phyloP scores from a whole-genome alignment of 2,113 vertebrate genomes.

The Stigmatopora argus region DNA sequence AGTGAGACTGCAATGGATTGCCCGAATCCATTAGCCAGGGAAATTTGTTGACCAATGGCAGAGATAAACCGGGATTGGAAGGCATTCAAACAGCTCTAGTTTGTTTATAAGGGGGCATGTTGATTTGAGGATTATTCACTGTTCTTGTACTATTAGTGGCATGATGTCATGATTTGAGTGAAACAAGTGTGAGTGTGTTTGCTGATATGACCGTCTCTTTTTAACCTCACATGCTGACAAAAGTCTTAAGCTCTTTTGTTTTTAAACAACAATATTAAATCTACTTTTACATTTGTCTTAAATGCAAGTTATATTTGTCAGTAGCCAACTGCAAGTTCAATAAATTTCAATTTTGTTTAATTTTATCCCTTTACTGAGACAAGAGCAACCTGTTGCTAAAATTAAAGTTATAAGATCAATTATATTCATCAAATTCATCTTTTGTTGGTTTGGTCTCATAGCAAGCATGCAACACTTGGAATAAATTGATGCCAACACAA shows the following conservation, averaged over 20 bases:
- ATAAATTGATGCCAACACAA: conserved; percentile 38
- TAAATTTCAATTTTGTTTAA: neutral
- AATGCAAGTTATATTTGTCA: neutral
- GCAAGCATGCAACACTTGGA: conserved; percentile 7
- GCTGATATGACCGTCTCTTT: too few species aligned
- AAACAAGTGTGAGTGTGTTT: too few species aligned
- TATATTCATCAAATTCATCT: conserved; percentile 37
- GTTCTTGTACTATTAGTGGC: neutral
- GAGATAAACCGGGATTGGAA: conserved; percentile 30
- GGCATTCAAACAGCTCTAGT: conserved; percentile 13
- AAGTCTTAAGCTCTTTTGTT: neutral
- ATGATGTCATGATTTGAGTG: too few species aligned
- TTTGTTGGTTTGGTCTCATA: conserved; percentile 38
- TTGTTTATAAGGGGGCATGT: conserved; percentile 2
- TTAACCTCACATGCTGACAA: too few species aligned
- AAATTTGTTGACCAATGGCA: conserved; percentile 25
- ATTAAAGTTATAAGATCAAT: conserved; percentile 30
- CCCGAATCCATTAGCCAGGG: conserved; percentile 19
- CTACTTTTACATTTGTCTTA: neutral
- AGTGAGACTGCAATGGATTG: conserved; percentile 9
- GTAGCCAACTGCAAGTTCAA: neutral
- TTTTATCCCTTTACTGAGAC: conserved; percentile 9
- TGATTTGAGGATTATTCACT: neutral
- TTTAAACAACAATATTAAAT: neutral
- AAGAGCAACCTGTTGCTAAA: conserved; percentile 24